Evolutionary conservation across 1,140 invertebrate species (phyloP), one percentile per base, ranked within the genome.

Genomic region (Latrodectus geometricus): DNA sequence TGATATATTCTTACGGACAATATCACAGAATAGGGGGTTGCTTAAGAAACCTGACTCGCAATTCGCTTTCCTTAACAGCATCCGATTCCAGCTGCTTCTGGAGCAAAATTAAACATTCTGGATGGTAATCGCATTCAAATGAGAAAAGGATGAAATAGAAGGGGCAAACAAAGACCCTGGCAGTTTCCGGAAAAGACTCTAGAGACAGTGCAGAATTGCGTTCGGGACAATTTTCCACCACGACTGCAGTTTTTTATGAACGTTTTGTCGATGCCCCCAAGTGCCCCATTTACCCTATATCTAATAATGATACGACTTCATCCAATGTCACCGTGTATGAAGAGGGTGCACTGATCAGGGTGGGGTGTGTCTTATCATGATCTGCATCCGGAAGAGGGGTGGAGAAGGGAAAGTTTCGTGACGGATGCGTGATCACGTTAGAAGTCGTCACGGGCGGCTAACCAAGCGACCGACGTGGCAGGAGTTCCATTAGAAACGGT

Each of bases 381-480:
- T 20, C 50, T 11, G 66, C 79, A 81, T 81, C 79, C 79, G 79
- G 79, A 72, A 48, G 76, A 48, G 74, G 74, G 52, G 52, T 21
- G 50, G 15, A 21, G 21, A 49, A 52, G 74, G 20, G 50, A 68
- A 52, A 81, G 79, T 81, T 81, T 81, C 66, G 79, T 72, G 79
- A 81, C 79, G 79, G 79, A 48, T 81, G 66, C 68, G 68, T 81
- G 79, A 81, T 81, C 79, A 81, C 79, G 77, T 79, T 61, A 69
- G 65, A 68, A 79, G 79, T 81, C 79, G 79, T 81, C 79, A 72
- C 68, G 79, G 49, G 79, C 52, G 20, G 68, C 17, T 56, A 72
- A 54, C 68, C 79, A 81, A 70, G 79, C 79, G 79, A 9, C 21
- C 65, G 14, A 65, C 76, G 61, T 66, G 54, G 20, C 76, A 61